phyloP scores from a whole-genome alignment of 1,140 invertebrate species.

The Euwallacea fornicatus region DNA sequence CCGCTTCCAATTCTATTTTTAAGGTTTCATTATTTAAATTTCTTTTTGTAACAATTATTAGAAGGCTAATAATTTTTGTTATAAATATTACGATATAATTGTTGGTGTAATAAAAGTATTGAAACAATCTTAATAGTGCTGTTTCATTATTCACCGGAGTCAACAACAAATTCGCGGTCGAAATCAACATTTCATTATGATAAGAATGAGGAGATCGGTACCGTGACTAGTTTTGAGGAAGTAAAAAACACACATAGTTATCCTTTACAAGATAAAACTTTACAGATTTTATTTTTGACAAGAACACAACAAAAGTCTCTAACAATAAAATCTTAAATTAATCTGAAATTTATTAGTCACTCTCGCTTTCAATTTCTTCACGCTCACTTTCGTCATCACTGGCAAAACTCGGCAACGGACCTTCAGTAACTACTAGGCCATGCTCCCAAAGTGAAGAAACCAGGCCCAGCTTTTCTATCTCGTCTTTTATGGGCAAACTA shows the following conservation, averaged over 20 bases:
- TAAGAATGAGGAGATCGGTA: too few species aligned
- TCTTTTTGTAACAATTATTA: slow-evolving; percentile 50
- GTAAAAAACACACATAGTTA: too few species aligned
- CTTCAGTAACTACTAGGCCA: slow-evolving; percentile 64
- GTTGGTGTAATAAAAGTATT: slow-evolving; percentile 55
- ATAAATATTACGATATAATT: slow-evolving; percentile 55
- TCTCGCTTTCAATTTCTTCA: not conserved
- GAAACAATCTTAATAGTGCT: slow-evolving; percentile 32
- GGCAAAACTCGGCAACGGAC: slow-evolving; percentile 16
- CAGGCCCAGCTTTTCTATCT: slow-evolving; percentile 64
- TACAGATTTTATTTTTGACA: not conserved
- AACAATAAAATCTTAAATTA: too few species aligned
- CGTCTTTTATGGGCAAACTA: slow-evolving; percentile 66
- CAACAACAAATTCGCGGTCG: too few species aligned
- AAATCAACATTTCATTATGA: too few species aligned
- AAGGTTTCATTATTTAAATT: slow-evolving; percentile 46
- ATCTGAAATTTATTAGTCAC: too few species aligned
- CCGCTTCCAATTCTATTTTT: slow-evolving; percentile 50
- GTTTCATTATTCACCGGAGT: not conserved
- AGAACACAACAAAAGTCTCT: too few species aligned
- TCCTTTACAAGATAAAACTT: too few species aligned
- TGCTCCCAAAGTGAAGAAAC: slow-evolving; percentile 71
- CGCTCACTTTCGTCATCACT: not conserved
- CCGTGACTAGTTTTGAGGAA: too few species aligned
- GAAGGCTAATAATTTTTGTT: slow-evolving; percentile 51